Evolutionary conservation across 2,113 vertebrate genomes (phyloP).

Genomic region (Rhizomys pruinosus): DNA sequence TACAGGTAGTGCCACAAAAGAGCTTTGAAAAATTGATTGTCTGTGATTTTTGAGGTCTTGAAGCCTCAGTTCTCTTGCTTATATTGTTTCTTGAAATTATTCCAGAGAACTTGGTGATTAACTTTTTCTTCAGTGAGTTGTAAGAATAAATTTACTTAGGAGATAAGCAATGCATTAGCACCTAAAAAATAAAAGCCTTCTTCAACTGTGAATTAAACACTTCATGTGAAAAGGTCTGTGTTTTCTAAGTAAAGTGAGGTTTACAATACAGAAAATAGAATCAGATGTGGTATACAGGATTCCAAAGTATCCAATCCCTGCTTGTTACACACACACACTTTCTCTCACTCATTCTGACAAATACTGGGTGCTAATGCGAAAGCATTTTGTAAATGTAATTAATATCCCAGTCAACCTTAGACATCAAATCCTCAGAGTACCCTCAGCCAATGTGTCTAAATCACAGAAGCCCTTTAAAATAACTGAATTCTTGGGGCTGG

Average conservation of each 20-base stretch:
- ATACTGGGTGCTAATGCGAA: background rate
- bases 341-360: background rate
- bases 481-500: background rate
- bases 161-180: background rate
- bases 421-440: background rate
- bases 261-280: background rate
- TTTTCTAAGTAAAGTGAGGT: background rate
- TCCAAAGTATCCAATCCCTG: background rate
- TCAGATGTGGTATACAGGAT: background rate
- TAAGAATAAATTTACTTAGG: slow-evolving; percentile 2
- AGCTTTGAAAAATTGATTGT: background rate
- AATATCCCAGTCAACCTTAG: background rate
- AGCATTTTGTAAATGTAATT: slow-evolving; percentile 23
- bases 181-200: background rate
- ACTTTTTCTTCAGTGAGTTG: slow-evolving; percentile 15
- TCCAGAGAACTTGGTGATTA: background rate
- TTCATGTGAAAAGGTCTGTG: background rate
- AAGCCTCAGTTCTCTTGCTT: background rate
- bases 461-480: background rate
- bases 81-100: background rate
- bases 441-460: background rate
- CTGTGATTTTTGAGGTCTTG: background rate
- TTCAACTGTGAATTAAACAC: background rate
- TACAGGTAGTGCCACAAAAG: background rate
- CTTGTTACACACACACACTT: background rate